Evolutionary conservation across 2,113 vertebrate species (phyloP).

Genomic region (Piliocolobus tephrosceles): DNA sequence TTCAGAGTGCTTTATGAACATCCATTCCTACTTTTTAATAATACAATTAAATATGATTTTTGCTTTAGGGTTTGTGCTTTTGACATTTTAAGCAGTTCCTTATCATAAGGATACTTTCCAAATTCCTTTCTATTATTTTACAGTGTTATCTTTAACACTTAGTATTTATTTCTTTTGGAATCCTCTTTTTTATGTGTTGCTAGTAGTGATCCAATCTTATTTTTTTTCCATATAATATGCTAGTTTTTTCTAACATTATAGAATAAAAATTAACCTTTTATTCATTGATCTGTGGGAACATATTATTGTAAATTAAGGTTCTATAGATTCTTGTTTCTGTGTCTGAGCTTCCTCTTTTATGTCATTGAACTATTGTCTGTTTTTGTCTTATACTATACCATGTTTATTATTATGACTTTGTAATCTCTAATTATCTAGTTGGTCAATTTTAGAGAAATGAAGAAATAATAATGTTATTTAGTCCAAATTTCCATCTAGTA

Average conservation of each 20-base stretch:
- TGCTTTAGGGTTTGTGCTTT: not conserved
- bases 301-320: not conserved
- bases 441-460: conserved; percentile 7
- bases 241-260: not conserved
- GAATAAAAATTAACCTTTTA: not conserved
- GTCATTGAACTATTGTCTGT: not conserved
- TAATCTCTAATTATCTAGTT: not conserved
- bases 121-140: not conserved
- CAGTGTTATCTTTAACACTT: not conserved
- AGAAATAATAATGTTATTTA: not conserved
- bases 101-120: not conserved
- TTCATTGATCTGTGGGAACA: not conserved
- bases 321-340: not conserved
- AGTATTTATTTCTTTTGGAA: not conserved
- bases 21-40: not conserved
- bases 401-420: not conserved
- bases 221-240: not conserved
- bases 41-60: not conserved
- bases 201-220: not conserved
- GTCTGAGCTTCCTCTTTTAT: not conserved
- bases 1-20: not conserved
- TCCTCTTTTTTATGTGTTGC: not conserved
- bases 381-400: not conserved
- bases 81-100: not conserved
- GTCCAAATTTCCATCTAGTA: not conserved